These are phyloP conservation scores for Macroramphosus scolopax DNA, from an alignment of 2,797 vertebrate genomes.

Conservation along the genomic window DNA sequence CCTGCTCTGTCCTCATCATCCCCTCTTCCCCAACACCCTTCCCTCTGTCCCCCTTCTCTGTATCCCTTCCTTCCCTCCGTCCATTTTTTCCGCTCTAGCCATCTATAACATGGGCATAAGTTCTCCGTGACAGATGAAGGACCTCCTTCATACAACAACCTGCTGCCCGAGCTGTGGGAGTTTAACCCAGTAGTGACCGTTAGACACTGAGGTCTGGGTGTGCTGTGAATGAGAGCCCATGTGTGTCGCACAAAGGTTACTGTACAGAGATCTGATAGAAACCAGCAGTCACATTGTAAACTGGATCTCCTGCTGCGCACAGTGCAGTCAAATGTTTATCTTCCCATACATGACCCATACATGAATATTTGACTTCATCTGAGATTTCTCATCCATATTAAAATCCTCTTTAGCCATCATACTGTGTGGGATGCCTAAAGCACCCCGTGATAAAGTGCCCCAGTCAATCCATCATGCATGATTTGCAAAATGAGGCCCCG, in stretches of 20 bases:
- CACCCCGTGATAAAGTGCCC: conserved; percentile 17
- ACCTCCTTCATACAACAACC: conserved; percentile 28
- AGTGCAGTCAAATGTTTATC: too few species aligned
- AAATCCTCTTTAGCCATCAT: neutral
- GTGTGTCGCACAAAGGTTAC: conserved; percentile 3
- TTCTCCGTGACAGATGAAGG: conserved; percentile 45
- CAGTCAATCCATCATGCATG: conserved; percentile 33
- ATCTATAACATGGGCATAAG: conserved; percentile 43
- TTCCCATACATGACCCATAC: too few species aligned
- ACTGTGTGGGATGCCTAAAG: conserved; percentile 14
- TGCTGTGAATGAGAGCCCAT: neutral
- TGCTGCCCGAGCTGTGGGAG: conserved; percentile 18
- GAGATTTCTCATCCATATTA: conserved; percentile 4
- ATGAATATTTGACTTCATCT: conserved; percentile 1
- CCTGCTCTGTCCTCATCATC: conserved; percentile 42
- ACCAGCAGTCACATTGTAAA: neutral
- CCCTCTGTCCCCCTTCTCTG: neutral
- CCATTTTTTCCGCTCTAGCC: conserved; percentile 33
- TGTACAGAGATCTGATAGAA: neutral
- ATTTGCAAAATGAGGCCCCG: conserved; percentile 28
- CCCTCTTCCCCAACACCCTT: conserved; percentile 12
- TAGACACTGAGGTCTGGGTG: neutral
- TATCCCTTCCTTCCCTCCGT: conserved; percentile 19
- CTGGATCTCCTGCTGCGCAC: too few species aligned
- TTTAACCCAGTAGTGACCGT: conserved; percentile 31